These are phyloP conservation scores for Epirrita christyi DNA, from an alignment of 2,888 invertebrate species.

Conservation along the genomic window DNA sequence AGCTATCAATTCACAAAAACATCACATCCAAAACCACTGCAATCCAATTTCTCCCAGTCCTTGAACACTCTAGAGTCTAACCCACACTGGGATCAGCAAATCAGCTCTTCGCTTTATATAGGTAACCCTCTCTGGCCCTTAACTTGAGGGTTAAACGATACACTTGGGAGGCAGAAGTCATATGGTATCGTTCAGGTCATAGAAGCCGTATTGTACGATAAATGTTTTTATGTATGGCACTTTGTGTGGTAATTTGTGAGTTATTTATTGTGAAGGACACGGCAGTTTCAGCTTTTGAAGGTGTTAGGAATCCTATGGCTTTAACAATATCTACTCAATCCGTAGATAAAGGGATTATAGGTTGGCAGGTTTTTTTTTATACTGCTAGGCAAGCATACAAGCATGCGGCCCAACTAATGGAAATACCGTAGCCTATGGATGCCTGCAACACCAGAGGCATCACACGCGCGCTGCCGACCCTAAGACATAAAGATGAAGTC, in stretches of 20 bases:
- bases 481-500: too few relatives aligned
- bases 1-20: slow-evolving; percentile 6
- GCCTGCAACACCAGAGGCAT: too few relatives aligned
- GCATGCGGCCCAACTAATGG: too few relatives aligned
- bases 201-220: slow-evolving; percentile 65
- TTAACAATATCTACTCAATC: background rate
- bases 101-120: slow-evolving; percentile 58
- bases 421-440: too few relatives aligned
- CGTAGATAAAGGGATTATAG: too few relatives aligned
- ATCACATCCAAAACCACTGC: slow-evolving; percentile 14
- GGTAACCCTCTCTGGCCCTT: slow-evolving; percentile 65
- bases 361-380: too few relatives aligned
- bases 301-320: background rate
- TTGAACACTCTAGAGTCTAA: slow-evolving; percentile 29
- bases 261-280: background rate
- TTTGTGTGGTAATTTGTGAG: slow-evolving; percentile 31
- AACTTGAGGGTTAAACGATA: slow-evolving; percentile 77
- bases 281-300: background rate
- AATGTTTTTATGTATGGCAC: slow-evolving; percentile 31
- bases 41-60: slow-evolving; percentile 15
- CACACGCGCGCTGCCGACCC: too few relatives aligned
- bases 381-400: too few relatives aligned
- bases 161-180: slow-evolving; percentile 68
- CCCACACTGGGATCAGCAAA: slow-evolving; percentile 31
- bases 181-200: slow-evolving; percentile 55